These are phyloP conservation scores for Sinocyclocheilus anophthalmus DNA, from an alignment of 2,113 vertebrate species.

Conservation along the genomic window DNA sequence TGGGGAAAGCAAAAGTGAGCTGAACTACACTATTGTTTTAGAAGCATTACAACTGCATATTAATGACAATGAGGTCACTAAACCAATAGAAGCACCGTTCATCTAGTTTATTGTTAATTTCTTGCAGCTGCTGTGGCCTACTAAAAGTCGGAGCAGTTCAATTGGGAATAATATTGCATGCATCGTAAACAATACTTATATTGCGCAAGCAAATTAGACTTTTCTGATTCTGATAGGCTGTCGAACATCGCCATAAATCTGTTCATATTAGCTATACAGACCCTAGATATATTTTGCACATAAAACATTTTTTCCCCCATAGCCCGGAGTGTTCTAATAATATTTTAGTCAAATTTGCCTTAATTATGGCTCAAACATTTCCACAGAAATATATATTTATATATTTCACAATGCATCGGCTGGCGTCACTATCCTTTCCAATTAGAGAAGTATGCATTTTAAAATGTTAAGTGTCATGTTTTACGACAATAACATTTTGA, in stretches of 20 bases:
- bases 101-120: slow-evolving; percentile 7
- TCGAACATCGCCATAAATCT: background rate
- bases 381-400: background rate
- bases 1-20: background rate
- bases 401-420: background rate
- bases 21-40: no score
- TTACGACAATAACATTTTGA: background rate
- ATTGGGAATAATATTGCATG: background rate
- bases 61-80: slow-evolving; percentile 7
- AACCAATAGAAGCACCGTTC: background rate
- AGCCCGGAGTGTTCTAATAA: background rate
- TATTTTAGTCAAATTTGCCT: background rate
- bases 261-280: background rate
- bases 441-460: background rate
- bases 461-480: no score
- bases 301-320: background rate
- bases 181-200: background rate
- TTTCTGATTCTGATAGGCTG: background rate
- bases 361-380: background rate
- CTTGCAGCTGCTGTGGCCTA: background rate
- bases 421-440: background rate
- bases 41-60: background rate
- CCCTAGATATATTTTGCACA: background rate
- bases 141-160: background rate
- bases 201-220: background rate